phyloP scores from a whole-genome alignment of 2,797 vertebrate genomes.

The Pangasius larnaudii region DNA sequence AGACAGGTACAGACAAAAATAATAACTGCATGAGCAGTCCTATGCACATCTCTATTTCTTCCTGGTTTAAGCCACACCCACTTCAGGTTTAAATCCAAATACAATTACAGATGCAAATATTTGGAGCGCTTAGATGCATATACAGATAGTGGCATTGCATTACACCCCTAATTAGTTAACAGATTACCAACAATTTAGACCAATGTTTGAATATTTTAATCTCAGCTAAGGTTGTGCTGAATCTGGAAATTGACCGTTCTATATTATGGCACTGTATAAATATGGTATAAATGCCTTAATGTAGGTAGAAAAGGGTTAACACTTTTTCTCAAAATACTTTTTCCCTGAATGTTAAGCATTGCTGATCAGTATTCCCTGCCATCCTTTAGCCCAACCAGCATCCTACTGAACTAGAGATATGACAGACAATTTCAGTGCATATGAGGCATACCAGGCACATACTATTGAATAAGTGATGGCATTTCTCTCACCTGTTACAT shows the following conservation, averaged over 20 bases:
- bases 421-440: neutral
- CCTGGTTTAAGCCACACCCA: neutral
- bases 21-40: too few relatives aligned
- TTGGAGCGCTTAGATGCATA: neutral
- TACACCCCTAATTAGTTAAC: neutral
- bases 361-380: neutral
- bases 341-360: neutral
- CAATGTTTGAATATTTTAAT: neutral
- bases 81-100: neutral
- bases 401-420: neutral
- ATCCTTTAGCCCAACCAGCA: neutral
- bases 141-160: neutral
- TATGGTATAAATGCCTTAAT: neutral
- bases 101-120: neutral
- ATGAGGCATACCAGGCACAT: neutral
- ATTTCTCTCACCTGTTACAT: constrained; percentile 87
- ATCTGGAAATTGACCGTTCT: neutral
- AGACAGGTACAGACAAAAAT: neutral
- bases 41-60: neutral
- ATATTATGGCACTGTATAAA: neutral
- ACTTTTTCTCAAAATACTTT: neutral
- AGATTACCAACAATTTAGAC: neutral
- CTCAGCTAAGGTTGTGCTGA: neutral
- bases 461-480: neutral
- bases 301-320: neutral